Base-by-base conservation (phyloP, 2,113 vertebrate species). In the Ceyx cyanopectus region DNA sequence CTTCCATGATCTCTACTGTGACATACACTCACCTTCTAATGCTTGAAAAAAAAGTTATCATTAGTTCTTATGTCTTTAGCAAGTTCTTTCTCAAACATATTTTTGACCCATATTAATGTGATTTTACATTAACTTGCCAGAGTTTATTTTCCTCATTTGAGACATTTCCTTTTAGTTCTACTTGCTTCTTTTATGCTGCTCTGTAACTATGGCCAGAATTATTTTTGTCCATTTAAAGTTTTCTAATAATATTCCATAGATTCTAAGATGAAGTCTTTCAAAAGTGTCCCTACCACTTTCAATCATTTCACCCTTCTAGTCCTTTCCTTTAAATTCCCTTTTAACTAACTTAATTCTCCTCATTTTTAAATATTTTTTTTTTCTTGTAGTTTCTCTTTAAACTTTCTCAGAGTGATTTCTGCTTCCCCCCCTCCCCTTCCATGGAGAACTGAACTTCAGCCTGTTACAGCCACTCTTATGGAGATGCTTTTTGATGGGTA, bases 181-280 rank as follows among this genome's bases (percentile, higher is more conserved):
- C 61, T 81, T 14, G 4, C 40, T 88, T 70, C 81, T 93, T 94
- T 81, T 29, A 63, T 78, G 76, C 23, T 78, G 29, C 73, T 72
- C 19, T 66, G 84, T 70, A 84, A 50, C 57, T 61, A 43, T 2
- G 26, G 57, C 12, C 88, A 86, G 40, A 84, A 89, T 84, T 67
- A 86, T 75, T 95, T 94, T 67, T 84, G 43, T 57, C 83, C 45
- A 46, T 86, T 89, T 94, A 29, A 90, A 74, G 21, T 56, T 88
- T 82, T 77, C 27, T 68, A 86, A 86, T 84, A 53, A 84, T 24
- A 26, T 84, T 89, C 74, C 66, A 92, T 53, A 63, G n/a, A 32
- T 92, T 85, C 65, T 90, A 65, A 90, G 34, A 40, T 30, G 67
- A 57, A 45, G 65, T 68, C 69, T 92, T 90, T 86, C 86, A 86